These are phyloP conservation scores for Xylophagus ater DNA, from an alignment of 2,888 invertebrate genomes.

Conservation along the genomic window DNA sequence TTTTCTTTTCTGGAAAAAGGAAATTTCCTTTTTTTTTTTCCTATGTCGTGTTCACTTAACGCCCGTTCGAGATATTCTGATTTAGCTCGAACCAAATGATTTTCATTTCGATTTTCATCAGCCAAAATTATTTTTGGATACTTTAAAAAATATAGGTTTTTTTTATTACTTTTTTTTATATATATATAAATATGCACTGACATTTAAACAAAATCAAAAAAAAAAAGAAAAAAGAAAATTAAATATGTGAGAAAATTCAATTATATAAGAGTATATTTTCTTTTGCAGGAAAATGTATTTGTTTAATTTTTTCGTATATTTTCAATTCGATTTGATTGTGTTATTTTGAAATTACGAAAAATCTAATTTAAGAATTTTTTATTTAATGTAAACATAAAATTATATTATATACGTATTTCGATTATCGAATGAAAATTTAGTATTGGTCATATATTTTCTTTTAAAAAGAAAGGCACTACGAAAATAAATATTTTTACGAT, in stretches of 20 bases:
- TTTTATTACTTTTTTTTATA: constrained; percentile 3
- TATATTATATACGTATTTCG: too few species aligned
- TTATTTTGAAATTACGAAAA: constrained; percentile 18
- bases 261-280: not conserved
- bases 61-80: constrained; percentile 40
- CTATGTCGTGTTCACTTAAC: constrained; percentile 32
- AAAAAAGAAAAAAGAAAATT: not conserved
- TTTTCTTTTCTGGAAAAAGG: not conserved
- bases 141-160: constrained; percentile 9
- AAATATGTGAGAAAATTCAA: not conserved
- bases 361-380: constrained; percentile 19
- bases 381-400: not conserved
- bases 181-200: not conserved
- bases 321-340: constrained; percentile 10
- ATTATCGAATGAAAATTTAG: too few species aligned
- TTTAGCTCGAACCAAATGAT: constrained; percentile 23
- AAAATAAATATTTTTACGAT: too few species aligned
- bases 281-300: constrained; percentile 4
- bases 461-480: too few species aligned
- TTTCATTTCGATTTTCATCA: constrained; percentile 29
- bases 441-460: too few species aligned
- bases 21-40: constrained; percentile 13
- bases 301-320: not conserved
- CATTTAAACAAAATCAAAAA: not conserved
- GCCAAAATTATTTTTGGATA: constrained; percentile 39